Base-by-base conservation (phyloP, 30 jellyfish, hydroid and myxozoan species). In the Hydractinia echinata region DNA sequence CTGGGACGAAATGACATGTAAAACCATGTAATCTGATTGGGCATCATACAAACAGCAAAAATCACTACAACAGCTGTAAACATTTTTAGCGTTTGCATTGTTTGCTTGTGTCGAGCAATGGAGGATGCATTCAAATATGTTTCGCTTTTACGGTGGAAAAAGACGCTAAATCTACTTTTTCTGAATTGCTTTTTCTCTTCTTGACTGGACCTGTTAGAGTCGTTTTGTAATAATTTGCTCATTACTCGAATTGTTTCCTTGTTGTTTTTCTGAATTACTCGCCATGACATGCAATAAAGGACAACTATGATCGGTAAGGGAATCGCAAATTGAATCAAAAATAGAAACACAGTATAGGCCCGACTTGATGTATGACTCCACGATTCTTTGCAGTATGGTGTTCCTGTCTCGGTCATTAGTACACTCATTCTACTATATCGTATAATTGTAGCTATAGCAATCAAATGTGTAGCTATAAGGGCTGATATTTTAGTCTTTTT, bases 11-110 rank as follows among this genome's bases (percentile, higher is more conserved):
- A 89, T 8, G 86, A 84, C 70, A 77, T 79, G 89, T 86, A 89
- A 8, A 89, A 53, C 96, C 96, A 89, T n/a, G 92, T 84, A 64
- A 89, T 61, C 52, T 89, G 96, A 84, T 83, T 89, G 72, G 96
- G 96, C 83, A 89, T 67, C 85, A 89, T 79, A 83, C 96, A 89
- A 15, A 84, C 44, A 61, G 95, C 96, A 55, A 89, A 82, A 81
- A 89, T 90, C 14, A 73, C 82, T n/a, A 84, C 96, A 18, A 89
- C 96, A 51, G 87, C 79, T n/a, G 92, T 82, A 81, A 89, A 89
- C 96, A 89, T 89, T 62, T 79, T 73, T 54, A 89, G 76, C 39
- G 95, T 83, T 53, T 92, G 89, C 61, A 87, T 78, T 61, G 96
- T 89, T 80, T 89, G 96, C 61, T 73, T 79, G 86, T 82, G 81